These are phyloP conservation scores for Monochamus alternatus DNA, from an alignment of 2,888 invertebrate genomes.

Conservation along the genomic window DNA sequence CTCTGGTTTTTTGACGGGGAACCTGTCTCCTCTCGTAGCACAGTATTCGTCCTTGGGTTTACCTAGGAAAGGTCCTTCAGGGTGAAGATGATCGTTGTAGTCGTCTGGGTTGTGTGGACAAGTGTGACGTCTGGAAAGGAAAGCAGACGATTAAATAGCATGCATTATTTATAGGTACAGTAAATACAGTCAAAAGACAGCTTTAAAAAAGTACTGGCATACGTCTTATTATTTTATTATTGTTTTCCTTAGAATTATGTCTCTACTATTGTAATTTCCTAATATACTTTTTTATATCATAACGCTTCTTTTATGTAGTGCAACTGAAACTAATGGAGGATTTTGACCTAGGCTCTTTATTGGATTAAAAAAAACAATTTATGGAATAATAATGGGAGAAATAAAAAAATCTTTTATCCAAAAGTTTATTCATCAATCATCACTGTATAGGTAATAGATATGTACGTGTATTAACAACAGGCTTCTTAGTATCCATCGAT, in stretches of 20 bases:
- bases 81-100: slow-evolving; percentile 81
- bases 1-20: slow-evolving; percentile 71
- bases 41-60: slow-evolving; percentile 72
- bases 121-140: slow-evolving; percentile 82
- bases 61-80: slow-evolving; percentile 78
- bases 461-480: neutral
- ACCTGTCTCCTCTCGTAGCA: slow-evolving; percentile 68
- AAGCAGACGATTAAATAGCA: neutral
- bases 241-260: neutral
- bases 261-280: neutral
- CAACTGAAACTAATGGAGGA: neutral
- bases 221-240: no score
- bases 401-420: no score
- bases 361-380: no score
- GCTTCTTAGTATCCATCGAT: slow-evolving; percentile 11
- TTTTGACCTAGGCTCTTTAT: neutral
- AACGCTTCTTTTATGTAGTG: neutral
- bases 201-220: no score
- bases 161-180: neutral
- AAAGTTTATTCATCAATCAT: neutral
- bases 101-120: slow-evolving; percentile 81
- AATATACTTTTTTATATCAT: neutral
- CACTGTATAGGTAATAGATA: slow-evolving; percentile 3
- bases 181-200: no score
- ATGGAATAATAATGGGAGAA: no score